phyloP scores from a whole-genome alignment of 2,113 vertebrate genomes.

The Xenopus laevis region DNA sequence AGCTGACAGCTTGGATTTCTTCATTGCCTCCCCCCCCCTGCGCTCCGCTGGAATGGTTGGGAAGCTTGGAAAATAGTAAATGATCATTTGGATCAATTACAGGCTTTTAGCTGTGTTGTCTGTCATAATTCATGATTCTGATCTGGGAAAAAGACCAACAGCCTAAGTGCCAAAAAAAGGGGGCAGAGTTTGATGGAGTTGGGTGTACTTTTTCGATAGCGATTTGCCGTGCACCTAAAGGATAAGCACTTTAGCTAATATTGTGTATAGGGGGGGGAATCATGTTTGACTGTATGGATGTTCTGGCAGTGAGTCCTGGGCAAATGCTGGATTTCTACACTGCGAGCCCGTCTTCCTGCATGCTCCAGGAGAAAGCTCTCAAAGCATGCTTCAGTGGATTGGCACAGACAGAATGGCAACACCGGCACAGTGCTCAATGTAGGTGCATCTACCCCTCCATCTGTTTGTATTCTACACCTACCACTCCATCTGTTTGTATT shows the following conservation, averaged over 20 bases:
- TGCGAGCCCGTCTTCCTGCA: slow-evolving; percentile 87
- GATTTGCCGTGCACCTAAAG: slow-evolving; percentile 76
- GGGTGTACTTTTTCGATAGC: slow-evolving; percentile 75
- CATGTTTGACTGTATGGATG: slow-evolving; percentile 96
- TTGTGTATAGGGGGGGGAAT: slow-evolving; percentile 67
- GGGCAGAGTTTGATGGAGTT: slow-evolving; percentile 96
- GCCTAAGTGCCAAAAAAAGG: slow-evolving; percentile 76
- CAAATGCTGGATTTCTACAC: slow-evolving; percentile 88
- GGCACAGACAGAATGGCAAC: slow-evolving; percentile 87
- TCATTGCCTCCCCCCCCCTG: slow-evolving; percentile 64
- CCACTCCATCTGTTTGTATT: slow-evolving; percentile 10
- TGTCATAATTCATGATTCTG: slow-evolving; percentile 87
- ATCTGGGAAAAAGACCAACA: slow-evolving; percentile 83
- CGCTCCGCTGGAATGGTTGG: slow-evolving; percentile 68
- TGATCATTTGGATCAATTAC: slow-evolving; percentile 81
- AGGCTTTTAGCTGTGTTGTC: slow-evolving; percentile 77
- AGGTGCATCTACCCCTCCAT: slow-evolving; percentile 68
- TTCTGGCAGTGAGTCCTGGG: slow-evolving; percentile 81
- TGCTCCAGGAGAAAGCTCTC: slow-evolving; percentile 87
- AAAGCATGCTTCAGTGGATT: slow-evolving; percentile 88
- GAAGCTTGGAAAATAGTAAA: slow-evolving; percentile 78
- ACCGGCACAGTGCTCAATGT: slow-evolving; percentile 90
- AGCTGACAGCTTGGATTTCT: slow-evolving; percentile 63
- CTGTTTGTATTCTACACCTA: too few species aligned
- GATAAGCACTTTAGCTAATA: slow-evolving; percentile 73